Evolutionary conservation across 1,140 invertebrate species (phyloP), one percentile per base, ranked within the genome.

Genomic region (Rhyacophila brunnea): DNA sequence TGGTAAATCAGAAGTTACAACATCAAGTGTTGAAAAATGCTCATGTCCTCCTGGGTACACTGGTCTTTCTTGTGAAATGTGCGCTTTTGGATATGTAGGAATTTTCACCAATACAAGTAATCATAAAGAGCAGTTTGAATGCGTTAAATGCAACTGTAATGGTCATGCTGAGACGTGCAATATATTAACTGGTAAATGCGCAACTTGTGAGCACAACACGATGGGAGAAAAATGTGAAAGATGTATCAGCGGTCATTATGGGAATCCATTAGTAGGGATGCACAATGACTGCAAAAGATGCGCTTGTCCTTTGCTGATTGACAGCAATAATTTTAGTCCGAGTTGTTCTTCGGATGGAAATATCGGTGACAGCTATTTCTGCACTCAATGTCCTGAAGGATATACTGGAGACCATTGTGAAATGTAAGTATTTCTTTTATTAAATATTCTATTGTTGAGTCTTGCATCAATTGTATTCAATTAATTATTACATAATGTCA

Each of bases 371-470:
- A 74, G 86, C 60, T 96, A 92, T 68, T 84, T 94, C 6, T 97
- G 93, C 69, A 93, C 90, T 0, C 85, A 91, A 58, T 99, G 97
- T 77, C 88, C 91, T 0, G 77, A 81, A 40, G 96, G 96, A 0
- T 97, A 97, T 68, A 87, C 87, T 13, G 96, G 96, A 0, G 87
- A 89, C 60, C 91, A 92, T 68, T 99, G 96, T 73, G 93, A 98
- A 80, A 86, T 85, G 91, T 96, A 80, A 73, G 71, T 66, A 38
- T 50, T 35, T 64, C 32, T 14, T 19, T 38, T 55, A 35, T 28
- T 28, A 36, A 42, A 43, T n/a, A n/a, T n/a, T n/a, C n/a, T n/a
- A n/a, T n/a, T n/a, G n/a, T n/a, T n/a, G n/a, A n/a, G n/a, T n/a
- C n/a, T n/a, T n/a, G n/a, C n/a, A n/a, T n/a, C n/a, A n/a, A n/a